Percentiles rank a stretch among this genome's conserved stretches.
These are phyloP conservation scores for Neodiprion lecontei DNA, from an alignment of 1,140 invertebrate species.

Conservation along the genomic window DNA sequence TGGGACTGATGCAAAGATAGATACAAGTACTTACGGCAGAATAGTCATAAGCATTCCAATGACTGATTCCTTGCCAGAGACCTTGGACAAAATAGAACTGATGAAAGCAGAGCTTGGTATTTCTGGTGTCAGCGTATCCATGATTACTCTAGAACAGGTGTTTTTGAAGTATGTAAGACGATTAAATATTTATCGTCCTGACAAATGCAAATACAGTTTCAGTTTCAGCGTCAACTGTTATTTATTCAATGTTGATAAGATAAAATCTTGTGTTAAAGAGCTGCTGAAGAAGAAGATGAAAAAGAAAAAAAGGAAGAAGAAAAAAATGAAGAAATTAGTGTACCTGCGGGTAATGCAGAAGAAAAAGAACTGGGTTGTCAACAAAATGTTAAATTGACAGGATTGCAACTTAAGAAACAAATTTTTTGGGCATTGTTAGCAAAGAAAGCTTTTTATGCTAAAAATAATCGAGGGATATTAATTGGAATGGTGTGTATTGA, in stretches of 20 bases:
- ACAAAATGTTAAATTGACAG: neutral
- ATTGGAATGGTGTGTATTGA: neutral
- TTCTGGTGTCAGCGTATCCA: constrained; percentile 77
- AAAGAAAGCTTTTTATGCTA: neutral
- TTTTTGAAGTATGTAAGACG: constrained; percentile 75
- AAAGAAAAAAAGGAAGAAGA: neutral
- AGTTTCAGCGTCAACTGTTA: constrained; percentile 17
- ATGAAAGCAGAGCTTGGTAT: constrained; percentile 69
- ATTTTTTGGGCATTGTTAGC: neutral
- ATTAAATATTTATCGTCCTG: neutral
- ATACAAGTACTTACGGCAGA: constrained; percentile 47
- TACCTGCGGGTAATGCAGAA: neutral
- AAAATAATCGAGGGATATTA: neutral
- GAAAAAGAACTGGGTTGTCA: neutral
- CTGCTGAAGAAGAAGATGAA: constrained; percentile 6
- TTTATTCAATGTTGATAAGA: neutral
- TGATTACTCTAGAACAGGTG: constrained; percentile 87
- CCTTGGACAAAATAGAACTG: constrained; percentile 72
- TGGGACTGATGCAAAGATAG: constrained; percentile 39
- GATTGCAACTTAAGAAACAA: neutral
- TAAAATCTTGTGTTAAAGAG: neutral
- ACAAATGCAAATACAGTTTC: constrained; percentile 13
- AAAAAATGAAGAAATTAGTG: neutral
- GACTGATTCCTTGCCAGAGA: constrained; percentile 61
- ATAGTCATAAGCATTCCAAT: constrained; percentile 60